Evolutionary conservation across 2,113 vertebrate species (phyloP).

Genomic region (Plestiodon gilberti): DNA sequence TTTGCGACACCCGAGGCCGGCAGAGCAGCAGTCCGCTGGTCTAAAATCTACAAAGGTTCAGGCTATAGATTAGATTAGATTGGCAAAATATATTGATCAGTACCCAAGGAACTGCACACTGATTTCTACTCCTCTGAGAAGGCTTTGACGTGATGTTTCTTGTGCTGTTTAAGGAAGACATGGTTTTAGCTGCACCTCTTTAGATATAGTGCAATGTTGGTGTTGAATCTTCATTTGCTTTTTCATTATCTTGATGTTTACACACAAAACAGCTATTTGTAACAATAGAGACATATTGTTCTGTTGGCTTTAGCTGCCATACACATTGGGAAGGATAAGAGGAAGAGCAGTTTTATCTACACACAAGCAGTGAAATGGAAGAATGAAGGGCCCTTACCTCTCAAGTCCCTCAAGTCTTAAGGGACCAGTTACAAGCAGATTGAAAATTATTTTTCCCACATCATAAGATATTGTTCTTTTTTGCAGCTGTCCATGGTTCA

Average conservation of each 20-base stretch:
- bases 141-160: neutral
- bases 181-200: neutral
- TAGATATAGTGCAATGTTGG: neutral
- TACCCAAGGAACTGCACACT: neutral
- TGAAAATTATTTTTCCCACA: slow-evolving; percentile 54
- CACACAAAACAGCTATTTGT: neutral
- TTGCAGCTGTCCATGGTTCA: slow-evolving; percentile 65
- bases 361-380: neutral
- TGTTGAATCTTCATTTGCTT: neutral
- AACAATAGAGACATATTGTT: neutral
- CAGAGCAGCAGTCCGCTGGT: too few species aligned
- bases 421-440: slow-evolving; percentile 18
- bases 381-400: neutral
- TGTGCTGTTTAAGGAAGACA: too few species aligned
- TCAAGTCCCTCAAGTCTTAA: neutral
- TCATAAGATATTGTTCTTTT: slow-evolving; percentile 48
- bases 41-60: too few species aligned
- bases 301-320: neutral
- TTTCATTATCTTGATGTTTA: neutral
- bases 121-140: neutral
- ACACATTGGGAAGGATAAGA: neutral
- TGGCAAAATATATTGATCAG: neutral
- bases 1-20: too few species aligned
- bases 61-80: neutral
- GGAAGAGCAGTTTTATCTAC: neutral